Base-by-base conservation (phyloP, 1,140 invertebrate species). In the Drosophila orosa region DNA sequence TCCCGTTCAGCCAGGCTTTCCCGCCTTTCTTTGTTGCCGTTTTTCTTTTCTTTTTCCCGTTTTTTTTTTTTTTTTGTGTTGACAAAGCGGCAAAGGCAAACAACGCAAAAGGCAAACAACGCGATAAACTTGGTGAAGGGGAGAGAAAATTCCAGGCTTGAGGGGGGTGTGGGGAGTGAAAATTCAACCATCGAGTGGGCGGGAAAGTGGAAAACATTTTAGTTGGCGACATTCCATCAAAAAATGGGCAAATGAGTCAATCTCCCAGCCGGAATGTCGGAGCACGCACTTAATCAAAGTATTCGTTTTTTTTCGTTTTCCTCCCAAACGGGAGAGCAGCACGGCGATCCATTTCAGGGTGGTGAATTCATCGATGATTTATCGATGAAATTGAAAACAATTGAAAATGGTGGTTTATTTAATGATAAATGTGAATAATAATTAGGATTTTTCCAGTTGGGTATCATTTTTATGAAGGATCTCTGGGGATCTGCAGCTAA, bases 221-320 rank as follows among this genome's bases (percentile, higher is more conserved):
- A 80, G 80, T 67, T 80, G 80, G 80, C 76, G 81, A 85, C 81
- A 85, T 80, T 85, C 67, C 74, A 74, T 85, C 81, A 85, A 85
- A 66, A 66, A 84, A 85, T 86, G 82, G 82, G 59, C 74, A 80
- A 71, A 85, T 85, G 81, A 85, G 82, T 85, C 81, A 85, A 86
- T 85, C 68, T 47, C 60, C 52, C 58, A 39, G 39, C 40, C 48
- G 57, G 59, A 61, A 44, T 59, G 62, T 54, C 27, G 24, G 50
- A 58, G 50, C 67, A 74, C 77, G 63, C 81, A 85, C 82, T 86
- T 81, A 81, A 85, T 85, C 82, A 81, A 78, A 85, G 74, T 80
- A 68, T 74, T 52, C 56, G n/a, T 78, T 57, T 68, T 67, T 33
- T 39, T 67, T 42, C 6, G 7, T 22, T 57, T 19, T 2, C 27